Base-by-base conservation (phyloP, 1,140 invertebrate species). In the Drosophila aff. region DNA sequence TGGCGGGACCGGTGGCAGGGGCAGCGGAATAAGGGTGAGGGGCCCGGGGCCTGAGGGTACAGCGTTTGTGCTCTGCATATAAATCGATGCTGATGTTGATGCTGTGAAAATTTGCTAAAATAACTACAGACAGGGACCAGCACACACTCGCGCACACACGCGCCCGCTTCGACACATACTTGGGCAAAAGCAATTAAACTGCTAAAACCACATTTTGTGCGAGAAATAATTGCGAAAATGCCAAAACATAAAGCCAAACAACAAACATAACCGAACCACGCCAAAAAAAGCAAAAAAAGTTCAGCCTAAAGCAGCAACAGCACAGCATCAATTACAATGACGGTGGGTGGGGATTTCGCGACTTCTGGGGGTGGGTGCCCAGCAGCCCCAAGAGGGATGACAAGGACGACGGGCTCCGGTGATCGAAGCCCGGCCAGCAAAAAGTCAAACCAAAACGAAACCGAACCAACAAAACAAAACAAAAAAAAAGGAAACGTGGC, bases 191-290 rank as follows among this genome's bases (percentile, higher is more conserved):
- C 86, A 90, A 90, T 90, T 90, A 90, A 90, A 90, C 85, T 90
- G 85, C 85, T 90, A 90, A 90, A 90, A 90, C 85, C 85, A 90
- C 85, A 90, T 90, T 90, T 90, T 90, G 85, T 90, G 85, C 85
- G 85, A 91, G 82, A 90, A 90, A 90, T 90, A 90, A 90, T 90
- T 90, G 86, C 85, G 81, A 90, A 89, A 90, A 90, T 90, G 85
- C 85, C 85, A 90, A 90, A 90, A 90, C 85, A 90, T 90, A 90
- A 90, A 84, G 86, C 81, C 85, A 69, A 90, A 90, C 79, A 90
- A 91, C 85, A 90, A 85, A 80, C 79, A 78, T 79, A 64, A 75
- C 71, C 76, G 49, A 68, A 57, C 41, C 55, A 28, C 44, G 64
- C 46, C 38, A 53, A 66, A 31, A 47, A 11, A 11, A 36, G 41